Conservation (phyloP, 2,888 invertebrate species). For the Chrysina gloriosa region DNA sequence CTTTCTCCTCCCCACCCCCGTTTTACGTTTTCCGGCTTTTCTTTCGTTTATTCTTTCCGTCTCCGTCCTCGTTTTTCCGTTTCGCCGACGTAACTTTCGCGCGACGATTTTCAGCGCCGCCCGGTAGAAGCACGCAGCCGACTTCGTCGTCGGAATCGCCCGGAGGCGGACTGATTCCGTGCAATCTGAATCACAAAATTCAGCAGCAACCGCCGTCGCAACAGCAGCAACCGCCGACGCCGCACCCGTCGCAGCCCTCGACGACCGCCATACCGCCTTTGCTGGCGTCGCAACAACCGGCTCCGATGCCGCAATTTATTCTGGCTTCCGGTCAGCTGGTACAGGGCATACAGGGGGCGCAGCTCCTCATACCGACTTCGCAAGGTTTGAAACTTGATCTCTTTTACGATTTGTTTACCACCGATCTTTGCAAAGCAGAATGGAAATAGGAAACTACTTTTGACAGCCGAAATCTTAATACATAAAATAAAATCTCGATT, state of each 20-base stretch:
- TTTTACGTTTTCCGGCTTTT: too few species aligned
- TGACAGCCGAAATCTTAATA: too few species aligned
- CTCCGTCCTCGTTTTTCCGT: constrained; percentile 2
- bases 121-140: constrained; percentile 44
- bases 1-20: too few species aligned
- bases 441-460: too few species aligned
- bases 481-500: too few species aligned
- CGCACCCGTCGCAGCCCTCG: constrained; percentile 63
- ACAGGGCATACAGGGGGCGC: constrained; percentile 93
- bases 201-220: constrained; percentile 56
- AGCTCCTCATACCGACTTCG: constrained; percentile 93
- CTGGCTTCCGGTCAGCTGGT: constrained; percentile 91
- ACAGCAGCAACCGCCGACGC: constrained; percentile 64
- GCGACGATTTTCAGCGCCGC: constrained; percentile 39
- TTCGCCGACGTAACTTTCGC: background rate
- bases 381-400: constrained; percentile 89
- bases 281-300: constrained; percentile 70
- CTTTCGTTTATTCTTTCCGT: constrained; percentile 7
- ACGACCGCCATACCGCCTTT: constrained; percentile 69
- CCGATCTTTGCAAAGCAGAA: too few species aligned
- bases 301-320: constrained; percentile 90
- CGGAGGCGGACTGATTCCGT: constrained; percentile 47
- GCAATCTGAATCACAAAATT: constrained; percentile 45
- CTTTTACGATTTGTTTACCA: too few species aligned
- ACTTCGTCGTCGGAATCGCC: constrained; percentile 44